Evolutionary conservation across 2,888 invertebrate genomes (phyloP), one percentile per base, ranked within the genome.

Genomic region (Drosophila quinaria): DNA sequence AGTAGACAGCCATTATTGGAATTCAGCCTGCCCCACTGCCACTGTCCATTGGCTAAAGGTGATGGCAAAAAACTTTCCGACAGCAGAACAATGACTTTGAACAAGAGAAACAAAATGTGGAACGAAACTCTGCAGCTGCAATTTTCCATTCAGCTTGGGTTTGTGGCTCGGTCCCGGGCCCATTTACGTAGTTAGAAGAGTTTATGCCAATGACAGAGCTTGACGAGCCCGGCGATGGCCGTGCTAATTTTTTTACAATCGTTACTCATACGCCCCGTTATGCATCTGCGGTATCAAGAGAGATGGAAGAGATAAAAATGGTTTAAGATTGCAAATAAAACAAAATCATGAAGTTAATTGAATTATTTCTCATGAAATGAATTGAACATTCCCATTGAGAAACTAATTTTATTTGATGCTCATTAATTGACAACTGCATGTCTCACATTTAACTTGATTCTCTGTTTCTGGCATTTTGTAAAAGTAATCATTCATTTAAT

Each of bases 61-160:
- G 80, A 67, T 52, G 70, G 58, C 52, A 70, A 64, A 66, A 64
- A 68, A 78, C 47, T 74, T 78, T 60, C 74, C 69, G 84, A 83
- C 76, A 86, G 74, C 78, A 70, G 67, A 74, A 83, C 87, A 89
- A 85, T 85, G 87, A 77, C 89, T 87, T 79, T 84, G 79, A 79
- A 87, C 76, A 73, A 76, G 83, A 74, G 62, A 56, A 83, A 31
- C 39, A 49, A 41, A 49, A 41, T 19, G 54, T 39, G 25, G 29
- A 47, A 42, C 33, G 33, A 70, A 72, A 58, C 46, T 70, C 52
- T 66, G 39, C 68, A 60, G 51, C 71, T 81, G 68, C 78, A 78
- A 65, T 81, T 80, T 71, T 81, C 78, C 60, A 70, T 84, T 70
- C 75, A 72, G 54, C 59, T 65, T 69, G 62, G 55, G 55, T 15